phyloP scores from a whole-genome alignment of 1,140 invertebrate species.

The Thrips palmi region DNA sequence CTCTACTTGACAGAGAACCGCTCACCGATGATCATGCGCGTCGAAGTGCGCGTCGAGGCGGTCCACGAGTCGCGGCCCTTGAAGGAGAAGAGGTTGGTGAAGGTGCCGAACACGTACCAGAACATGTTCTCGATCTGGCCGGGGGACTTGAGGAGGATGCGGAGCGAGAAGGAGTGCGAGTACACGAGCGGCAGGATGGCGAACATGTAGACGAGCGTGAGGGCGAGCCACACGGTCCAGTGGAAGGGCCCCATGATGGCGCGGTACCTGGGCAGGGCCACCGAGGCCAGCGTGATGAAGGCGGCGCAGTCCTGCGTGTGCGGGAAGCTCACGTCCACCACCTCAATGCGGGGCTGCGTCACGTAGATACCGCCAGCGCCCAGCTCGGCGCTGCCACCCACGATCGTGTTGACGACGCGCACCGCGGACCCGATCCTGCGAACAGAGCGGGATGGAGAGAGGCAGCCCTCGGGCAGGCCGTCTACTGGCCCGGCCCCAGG shows the following conservation, averaged over 20 bases:
- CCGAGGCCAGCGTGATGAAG: constrained; percentile 52
- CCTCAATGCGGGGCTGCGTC: constrained; percentile 29
- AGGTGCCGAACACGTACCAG: constrained; percentile 55
- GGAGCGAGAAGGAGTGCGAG: constrained; percentile 41
- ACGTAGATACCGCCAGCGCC: constrained; percentile 46
- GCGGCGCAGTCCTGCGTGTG: constrained; percentile 51
- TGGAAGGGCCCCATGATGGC: constrained; percentile 65
- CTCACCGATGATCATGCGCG: constrained; percentile 44
- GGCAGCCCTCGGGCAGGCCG: no score
- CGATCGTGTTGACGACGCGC: constrained; percentile 30
- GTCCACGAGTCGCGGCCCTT: constrained; percentile 44
- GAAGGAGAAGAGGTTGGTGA: constrained; percentile 59
- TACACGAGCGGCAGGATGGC: constrained; percentile 48
- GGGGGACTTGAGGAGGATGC: constrained; percentile 38
- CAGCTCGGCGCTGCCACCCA: constrained; percentile 30
- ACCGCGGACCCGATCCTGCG: constrained; percentile 29
- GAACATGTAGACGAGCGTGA: constrained; percentile 46
- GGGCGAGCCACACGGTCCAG: constrained; percentile 50
- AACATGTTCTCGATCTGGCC: constrained; percentile 42
- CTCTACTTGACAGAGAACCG: constrained; percentile 1
- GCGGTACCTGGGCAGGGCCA: constrained; percentile 52
- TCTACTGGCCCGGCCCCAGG: no score
- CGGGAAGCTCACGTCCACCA: constrained; percentile 34
- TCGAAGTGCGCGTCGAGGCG: constrained; percentile 42
- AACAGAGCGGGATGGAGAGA: no score